These are phyloP conservation scores for Protobothrops mucrosquamatus DNA, from an alignment of 2,113 vertebrate genomes.

Conservation along the genomic window DNA sequence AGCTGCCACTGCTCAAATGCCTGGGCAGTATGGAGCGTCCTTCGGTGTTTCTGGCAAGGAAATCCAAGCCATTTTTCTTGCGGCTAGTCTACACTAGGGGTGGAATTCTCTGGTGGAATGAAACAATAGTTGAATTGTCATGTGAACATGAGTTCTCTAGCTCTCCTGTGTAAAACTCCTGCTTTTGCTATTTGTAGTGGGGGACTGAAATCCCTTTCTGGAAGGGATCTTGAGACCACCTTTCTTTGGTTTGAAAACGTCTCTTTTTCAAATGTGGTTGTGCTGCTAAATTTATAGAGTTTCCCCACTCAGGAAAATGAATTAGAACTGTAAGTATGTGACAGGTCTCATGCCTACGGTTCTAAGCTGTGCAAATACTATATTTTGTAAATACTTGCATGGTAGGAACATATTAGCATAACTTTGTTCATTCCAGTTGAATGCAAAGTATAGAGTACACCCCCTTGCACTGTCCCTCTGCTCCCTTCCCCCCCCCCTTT, in stretches of 20 bases:
- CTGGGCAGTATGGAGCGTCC: neutral
- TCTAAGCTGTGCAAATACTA: neutral
- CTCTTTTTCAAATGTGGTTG: neutral
- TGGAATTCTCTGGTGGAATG: neutral
- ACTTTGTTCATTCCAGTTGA: neutral
- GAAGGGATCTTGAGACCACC: neutral
- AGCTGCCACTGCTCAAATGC: neutral
- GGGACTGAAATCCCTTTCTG: neutral
- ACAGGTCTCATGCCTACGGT: neutral
- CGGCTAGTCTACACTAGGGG: neutral
- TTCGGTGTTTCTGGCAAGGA: neutral
- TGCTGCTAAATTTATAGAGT: neutral
- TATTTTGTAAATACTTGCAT: neutral
- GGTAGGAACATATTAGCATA: neutral
- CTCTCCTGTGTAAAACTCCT: neutral
- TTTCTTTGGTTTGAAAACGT: neutral
- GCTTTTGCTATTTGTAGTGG: neutral
- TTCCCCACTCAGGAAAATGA: neutral
- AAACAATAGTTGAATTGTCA: neutral
- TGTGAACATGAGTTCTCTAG: neutral
- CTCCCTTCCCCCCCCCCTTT: neutral
- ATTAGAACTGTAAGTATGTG: neutral
- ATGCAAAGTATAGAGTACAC: neutral
- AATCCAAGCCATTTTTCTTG: neutral
- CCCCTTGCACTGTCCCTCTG: neutral